Percentiles rank a stretch among this genome's conserved stretches.
Conservation (phyloP, 1,140 invertebrate species). For the Zaprionus camerounensis region DNA sequence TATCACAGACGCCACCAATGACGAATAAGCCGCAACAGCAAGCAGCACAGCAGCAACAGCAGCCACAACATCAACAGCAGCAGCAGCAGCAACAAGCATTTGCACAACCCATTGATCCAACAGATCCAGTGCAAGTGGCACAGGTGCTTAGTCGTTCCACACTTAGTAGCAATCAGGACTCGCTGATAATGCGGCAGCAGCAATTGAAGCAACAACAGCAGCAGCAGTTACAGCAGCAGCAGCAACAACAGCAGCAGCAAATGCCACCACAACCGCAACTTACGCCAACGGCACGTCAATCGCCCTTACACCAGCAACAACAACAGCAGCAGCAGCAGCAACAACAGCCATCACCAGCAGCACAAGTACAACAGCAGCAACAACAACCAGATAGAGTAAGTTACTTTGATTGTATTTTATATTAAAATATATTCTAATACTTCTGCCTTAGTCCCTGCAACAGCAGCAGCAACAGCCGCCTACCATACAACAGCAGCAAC, state of each 20-base stretch:
- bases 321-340: slow-evolving; percentile 45
- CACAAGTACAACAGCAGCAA: slow-evolving; percentile 51
- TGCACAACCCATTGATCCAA: slow-evolving; percentile 75
- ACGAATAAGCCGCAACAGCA: slow-evolving; percentile 59
- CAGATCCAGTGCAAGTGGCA: slow-evolving; percentile 79
- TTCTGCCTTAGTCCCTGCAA: slow-evolving; percentile 28
- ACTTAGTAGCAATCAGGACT: slow-evolving; percentile 78
- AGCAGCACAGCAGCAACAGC: slow-evolving; percentile 46
- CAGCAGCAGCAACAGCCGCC: slow-evolving; percentile 67
- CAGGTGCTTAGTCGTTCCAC: slow-evolving; percentile 77
- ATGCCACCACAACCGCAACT: slow-evolving; percentile 48
- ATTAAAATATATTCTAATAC: not conserved
- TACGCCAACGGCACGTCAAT: slow-evolving; percentile 42
- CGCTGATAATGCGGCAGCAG: slow-evolving; percentile 77
- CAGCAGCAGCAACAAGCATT: slow-evolving; percentile 62
- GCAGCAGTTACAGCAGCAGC: slow-evolving; percentile 65
- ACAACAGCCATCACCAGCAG: slow-evolving; percentile 38
- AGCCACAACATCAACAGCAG: slow-evolving; percentile 54
- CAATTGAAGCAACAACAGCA: slow-evolving; percentile 78
- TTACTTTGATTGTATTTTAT: not conserved
- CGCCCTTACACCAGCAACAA: slow-evolving; percentile 36
- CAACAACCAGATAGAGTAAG: slow-evolving; percentile 37
- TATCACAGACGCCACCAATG: slow-evolving; percentile 72
- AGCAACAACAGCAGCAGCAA: slow-evolving; percentile 58
- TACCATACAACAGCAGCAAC: slow-evolving; percentile 36